phyloP scores from a whole-genome alignment of 1,140 invertebrate species.

The Scaptomyza hsui region DNA sequence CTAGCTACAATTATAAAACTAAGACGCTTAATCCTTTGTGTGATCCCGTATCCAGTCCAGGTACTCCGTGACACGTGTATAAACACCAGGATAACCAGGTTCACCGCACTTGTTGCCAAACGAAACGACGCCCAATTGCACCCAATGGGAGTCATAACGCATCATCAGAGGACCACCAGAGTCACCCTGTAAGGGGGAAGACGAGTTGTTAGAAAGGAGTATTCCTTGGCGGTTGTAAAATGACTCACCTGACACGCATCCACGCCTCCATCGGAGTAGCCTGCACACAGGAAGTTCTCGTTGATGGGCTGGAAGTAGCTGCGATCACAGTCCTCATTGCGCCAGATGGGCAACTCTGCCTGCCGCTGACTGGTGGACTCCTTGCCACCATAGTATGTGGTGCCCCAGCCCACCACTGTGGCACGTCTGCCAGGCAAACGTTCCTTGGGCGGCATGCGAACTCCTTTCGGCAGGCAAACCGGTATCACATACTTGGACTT shows the following conservation, averaged over 20 bases:
- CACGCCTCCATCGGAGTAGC: constrained; percentile 94
- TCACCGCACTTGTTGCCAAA: constrained; percentile 96
- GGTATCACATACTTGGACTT: constrained; percentile 94
- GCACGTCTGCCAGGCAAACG: constrained; percentile 85
- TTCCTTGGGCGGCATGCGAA: constrained; percentile 76
- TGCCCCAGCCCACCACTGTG: constrained; percentile 97
- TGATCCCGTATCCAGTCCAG: constrained; percentile 83
- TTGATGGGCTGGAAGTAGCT: constrained; percentile 97
- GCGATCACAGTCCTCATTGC: constrained; percentile 94
- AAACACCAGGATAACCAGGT: constrained; percentile 92
- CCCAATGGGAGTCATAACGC: constrained; percentile 90
- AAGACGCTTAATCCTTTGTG: constrained; percentile 69
- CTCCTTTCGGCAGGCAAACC: constrained; percentile 90
- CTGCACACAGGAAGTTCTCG: constrained; percentile 95
- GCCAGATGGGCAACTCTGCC: constrained; percentile 94
- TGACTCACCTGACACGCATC: constrained; percentile 94
- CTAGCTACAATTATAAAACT: constrained; percentile 64
- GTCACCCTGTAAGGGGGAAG: constrained; percentile 77
- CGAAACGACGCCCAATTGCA: constrained; percentile 94
- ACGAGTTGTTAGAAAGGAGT: background rate
- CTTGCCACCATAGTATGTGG: constrained; percentile 92
- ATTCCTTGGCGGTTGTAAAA: accelerated
- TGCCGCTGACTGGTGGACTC: constrained; percentile 93
- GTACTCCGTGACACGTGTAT: constrained; percentile 80
- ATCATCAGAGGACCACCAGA: constrained; percentile 93